Evolutionary conservation across 2,888 invertebrate species (phyloP), one percentile per base, ranked within the genome.

Genomic region (Pristionchus entomophagus): DNA sequence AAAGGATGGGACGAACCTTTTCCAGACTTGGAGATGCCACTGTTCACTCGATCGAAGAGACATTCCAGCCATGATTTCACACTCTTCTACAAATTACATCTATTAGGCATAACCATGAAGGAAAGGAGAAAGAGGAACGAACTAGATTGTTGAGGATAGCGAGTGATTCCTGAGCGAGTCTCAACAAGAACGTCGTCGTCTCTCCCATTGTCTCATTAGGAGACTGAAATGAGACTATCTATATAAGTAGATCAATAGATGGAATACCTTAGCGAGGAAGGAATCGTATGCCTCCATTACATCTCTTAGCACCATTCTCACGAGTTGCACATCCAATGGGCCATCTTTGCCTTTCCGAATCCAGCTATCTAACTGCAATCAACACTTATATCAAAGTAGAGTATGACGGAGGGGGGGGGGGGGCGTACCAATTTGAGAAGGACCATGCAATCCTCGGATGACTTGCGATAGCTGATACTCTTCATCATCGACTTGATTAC

Each of bases 401-500:
- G n/a, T 6, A n/a, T n/a, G n/a, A n/a, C n/a, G n/a, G n/a, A n/a
- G n/a, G n/a, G n/a, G n/a, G n/a, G 10, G 38, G 19, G 22, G 19
- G 17, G 12, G 8, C 38, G 19, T 78, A 78, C 78, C 78, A 78
- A 17, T 49, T 32, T 78, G 78, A 78, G 26, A 29, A 78, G 49
- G 1, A 41, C 29, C 29, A 19, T 38, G 26, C 32, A 29, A 29
- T 78, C 78, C 26, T 78, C 49, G 32, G 49, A 26, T 6, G 78
- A 78, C 26, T 78, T 78, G 19, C 49, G 78, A 29, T 78, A 51
- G 49, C 26, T 78, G 49, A 78, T 32, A 29, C 78, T 78, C 32
- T 51, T 78, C 78, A 78, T 49, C 10, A 78, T 41, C 2, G 2
- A 14, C 29, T 78, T 78, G 19, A 78, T 45, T 1, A 29, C 4